phyloP scores from a whole-genome alignment of 2,888 invertebrate genomes.

The Watsonalla cultraria region DNA sequence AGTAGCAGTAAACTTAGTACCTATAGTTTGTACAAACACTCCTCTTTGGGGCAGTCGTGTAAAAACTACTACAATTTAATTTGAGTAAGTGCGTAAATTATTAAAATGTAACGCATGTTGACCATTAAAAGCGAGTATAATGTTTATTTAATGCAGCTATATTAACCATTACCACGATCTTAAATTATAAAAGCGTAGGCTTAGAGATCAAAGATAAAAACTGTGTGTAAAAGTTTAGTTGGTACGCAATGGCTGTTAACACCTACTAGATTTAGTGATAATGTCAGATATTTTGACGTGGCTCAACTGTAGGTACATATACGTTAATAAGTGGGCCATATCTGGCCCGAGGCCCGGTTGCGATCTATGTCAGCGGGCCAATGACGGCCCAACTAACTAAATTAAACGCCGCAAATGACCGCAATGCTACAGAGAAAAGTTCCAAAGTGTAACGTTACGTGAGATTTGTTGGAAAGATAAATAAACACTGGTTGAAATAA shows the following conservation, averaged over 20 bases:
- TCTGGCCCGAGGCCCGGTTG: background rate
- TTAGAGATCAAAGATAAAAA: constrained; percentile 21
- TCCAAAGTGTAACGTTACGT: background rate
- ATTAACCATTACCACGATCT: background rate
- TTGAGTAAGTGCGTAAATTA: background rate
- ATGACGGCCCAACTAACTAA: constrained; percentile 1
- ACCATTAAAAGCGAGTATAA: background rate
- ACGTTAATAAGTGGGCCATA: constrained; percentile 1
- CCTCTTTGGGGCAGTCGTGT: too few relatives aligned
- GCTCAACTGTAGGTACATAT: background rate
- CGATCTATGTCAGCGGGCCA: constrained; percentile 5
- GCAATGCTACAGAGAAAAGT: background rate
- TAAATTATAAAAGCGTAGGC: constrained; percentile 1
- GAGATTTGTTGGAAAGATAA: background rate
- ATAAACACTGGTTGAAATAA: background rate
- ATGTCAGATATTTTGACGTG: background rate
- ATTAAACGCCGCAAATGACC: background rate
- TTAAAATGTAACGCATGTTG: background rate
- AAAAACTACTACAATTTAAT: background rate
- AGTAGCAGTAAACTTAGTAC: too few relatives aligned
- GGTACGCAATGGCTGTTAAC: constrained; percentile 16
- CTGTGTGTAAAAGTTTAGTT: constrained; percentile 13
- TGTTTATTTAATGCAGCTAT: background rate
- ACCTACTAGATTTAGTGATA: constrained; percentile 4
- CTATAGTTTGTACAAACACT: too few relatives aligned